A percentile compares a stretch with the other conserved stretches of the same genome.
phyloP scores from a whole-genome alignment of 1,140 invertebrate genomes.

The Potamilus streckersoni region DNA sequence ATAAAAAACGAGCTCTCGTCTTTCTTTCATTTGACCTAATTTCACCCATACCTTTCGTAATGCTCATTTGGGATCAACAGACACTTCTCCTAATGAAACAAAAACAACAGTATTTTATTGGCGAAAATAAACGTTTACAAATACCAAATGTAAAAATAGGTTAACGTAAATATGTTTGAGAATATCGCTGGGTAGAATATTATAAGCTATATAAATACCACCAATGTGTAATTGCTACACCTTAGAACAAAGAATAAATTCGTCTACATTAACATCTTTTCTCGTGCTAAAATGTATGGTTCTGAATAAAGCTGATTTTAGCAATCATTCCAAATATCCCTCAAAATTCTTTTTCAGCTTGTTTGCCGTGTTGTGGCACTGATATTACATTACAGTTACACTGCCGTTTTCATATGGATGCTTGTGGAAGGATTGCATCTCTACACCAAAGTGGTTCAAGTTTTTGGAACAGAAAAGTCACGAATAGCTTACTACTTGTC shows the following conservation, averaged over 20 bases:
- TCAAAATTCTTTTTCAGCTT: slow-evolving; percentile 31
- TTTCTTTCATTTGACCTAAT: background rate
- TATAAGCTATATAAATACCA: too few relatives aligned
- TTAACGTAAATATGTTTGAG: too few relatives aligned
- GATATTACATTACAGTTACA: slow-evolving; percentile 53
- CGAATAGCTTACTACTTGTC: slow-evolving; percentile 44
- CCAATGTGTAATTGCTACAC: too few relatives aligned
- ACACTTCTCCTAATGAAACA: background rate
- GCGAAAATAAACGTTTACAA: background rate
- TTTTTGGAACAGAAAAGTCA: slow-evolving; percentile 50
- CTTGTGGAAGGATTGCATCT: slow-evolving; percentile 57
- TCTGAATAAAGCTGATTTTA: background rate
- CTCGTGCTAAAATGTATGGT: too few relatives aligned
- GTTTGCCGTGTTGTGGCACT: slow-evolving; percentile 49
- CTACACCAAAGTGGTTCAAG: slow-evolving; percentile 54
- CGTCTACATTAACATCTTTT: too few relatives aligned
- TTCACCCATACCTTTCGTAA: background rate
- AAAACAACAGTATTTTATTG: background rate
- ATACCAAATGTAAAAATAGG: too few relatives aligned
- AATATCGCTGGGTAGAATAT: too few relatives aligned
- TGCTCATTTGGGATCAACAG: background rate
- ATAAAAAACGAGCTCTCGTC: background rate
- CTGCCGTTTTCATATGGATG: slow-evolving; percentile 57
- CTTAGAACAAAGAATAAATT: too few relatives aligned
- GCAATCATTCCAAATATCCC: too few relatives aligned